phyloP scores from a whole-genome alignment of 1,140 invertebrate species.

The Phenacoccus solenopsis region DNA sequence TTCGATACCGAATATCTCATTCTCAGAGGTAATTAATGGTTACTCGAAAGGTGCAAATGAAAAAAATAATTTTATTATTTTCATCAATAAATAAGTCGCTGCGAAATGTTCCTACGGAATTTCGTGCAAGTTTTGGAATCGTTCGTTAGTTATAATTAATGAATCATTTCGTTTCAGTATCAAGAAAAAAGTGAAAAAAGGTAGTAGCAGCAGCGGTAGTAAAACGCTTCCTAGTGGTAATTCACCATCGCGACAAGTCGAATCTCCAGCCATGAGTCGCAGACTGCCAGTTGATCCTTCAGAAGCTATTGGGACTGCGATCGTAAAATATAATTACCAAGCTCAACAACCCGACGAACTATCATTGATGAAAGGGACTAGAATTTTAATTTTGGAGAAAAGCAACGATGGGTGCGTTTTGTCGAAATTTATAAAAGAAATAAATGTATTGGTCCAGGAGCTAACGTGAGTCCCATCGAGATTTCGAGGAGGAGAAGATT shows the following conservation, averaged over 20 bases:
- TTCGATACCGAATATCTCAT: too few species aligned
- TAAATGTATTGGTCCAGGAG: neutral
- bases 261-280: constrained; percentile 60
- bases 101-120: too few species aligned
- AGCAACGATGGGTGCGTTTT: constrained; percentile 69
- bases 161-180: constrained; percentile 45
- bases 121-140: neutral
- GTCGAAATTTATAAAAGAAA: neutral
- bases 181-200: constrained; percentile 82
- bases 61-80: too few species aligned
- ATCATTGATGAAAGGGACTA: constrained; percentile 76
- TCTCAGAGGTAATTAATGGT: too few species aligned
- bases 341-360: constrained; percentile 95
- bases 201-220: constrained; percentile 50
- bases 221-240: constrained; percentile 72
- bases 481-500: too few species aligned
- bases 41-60: too few species aligned
- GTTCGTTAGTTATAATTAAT: neutral
- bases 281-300: constrained; percentile 64
- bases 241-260: constrained; percentile 58
- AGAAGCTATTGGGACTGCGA: constrained; percentile 76
- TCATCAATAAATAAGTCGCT: too few species aligned
- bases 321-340: constrained; percentile 97
- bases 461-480: neutral
- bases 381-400: constrained; percentile 92